Evolutionary conservation across 2,888 invertebrate species (phyloP), one percentile per base, ranked within the genome.

Genomic region (Netelia fuscicornis): DNA sequence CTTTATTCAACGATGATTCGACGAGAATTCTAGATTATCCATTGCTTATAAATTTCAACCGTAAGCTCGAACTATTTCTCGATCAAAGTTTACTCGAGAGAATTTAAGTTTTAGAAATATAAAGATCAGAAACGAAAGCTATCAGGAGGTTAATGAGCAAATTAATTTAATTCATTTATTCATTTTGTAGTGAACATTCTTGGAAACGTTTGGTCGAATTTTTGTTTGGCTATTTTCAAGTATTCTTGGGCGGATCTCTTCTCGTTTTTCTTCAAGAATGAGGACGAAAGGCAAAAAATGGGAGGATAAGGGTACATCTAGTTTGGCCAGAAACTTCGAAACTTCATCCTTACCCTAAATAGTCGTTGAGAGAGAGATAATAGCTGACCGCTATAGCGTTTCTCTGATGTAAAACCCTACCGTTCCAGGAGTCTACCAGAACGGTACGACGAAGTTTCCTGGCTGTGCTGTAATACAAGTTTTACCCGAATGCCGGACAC

Each of bases 361-460:
- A 65, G 52, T 79, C 79, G 71, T 72, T 71, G 77, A 77, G 67
- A 23, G 64, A 64, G 71, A 65, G 64, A 72, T 42, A 72, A 72
- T 71, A 64, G 79, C 30, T 71, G 79, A 64, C 79, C 64, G 65
- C 37, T 79, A 65, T 71, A 71, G 56, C 48, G 13, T 37, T 37
- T 37, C 37, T 17, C 48, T 68, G 30, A 77, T 67, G 23, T 20
- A n/a, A 23, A 25, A 6, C 17, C 54, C 52, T 48, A 37, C 44
- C 42, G 25, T 58, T 48, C 17, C 58, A 44, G 25, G 44, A 68
- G 68, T 79, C 62, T 77, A 62, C 71, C 17, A 68, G 52, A 54
- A 11, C 37, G 62, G 58, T 30, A 84, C 20, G 84, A 70, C 74
- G 9, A 84, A 84, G 77, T 84, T 84, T 81, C 37, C 62, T 54